These are phyloP conservation scores for Gouania willdenowi DNA, from an alignment of 2,797 vertebrate genomes.

Conservation along the genomic window DNA sequence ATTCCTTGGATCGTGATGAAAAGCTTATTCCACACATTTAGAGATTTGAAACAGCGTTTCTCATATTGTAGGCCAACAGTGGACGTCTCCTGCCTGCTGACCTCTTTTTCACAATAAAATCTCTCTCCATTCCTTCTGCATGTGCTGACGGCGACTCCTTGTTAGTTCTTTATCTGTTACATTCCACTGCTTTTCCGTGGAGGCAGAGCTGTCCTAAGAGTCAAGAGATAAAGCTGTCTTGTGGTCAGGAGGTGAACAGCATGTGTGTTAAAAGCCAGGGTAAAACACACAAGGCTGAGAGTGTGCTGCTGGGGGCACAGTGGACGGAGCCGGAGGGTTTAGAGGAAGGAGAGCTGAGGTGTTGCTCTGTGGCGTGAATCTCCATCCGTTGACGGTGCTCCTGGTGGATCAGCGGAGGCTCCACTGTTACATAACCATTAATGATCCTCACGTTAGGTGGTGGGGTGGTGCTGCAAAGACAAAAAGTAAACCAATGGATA, in stretches of 20 bases:
- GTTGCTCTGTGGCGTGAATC: constrained; percentile 3
- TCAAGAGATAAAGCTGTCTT: constrained; percentile 30
- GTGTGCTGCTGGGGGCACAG: constrained; percentile 44
- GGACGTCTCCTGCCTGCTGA: constrained; percentile 3
- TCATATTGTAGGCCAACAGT: background rate
- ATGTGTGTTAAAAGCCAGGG: constrained; percentile 61
- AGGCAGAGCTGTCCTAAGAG: constrained; percentile 20
- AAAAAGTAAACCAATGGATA: background rate
- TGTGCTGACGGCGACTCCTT: constrained; percentile 11
- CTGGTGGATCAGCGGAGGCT: constrained; percentile 77
- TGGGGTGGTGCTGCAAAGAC: constrained; percentile 75
- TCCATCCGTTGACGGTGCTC: constrained; percentile 67
- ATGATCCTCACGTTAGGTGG: constrained; percentile 82
- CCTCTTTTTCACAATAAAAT: constrained; percentile 1
- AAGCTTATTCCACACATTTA: constrained; percentile 21
- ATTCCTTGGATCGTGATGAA: constrained; percentile 1
- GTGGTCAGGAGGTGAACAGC: constrained; percentile 72
- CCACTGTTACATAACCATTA: constrained; percentile 83
- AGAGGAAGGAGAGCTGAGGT: constrained; percentile 22
- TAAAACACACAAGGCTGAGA: constrained; percentile 48
- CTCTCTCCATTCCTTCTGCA: constrained; percentile 8
- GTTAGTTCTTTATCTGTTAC: constrained; percentile 25
- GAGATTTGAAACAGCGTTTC: no score
- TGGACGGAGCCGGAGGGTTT: constrained; percentile 34
- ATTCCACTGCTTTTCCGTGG: constrained; percentile 28